Base-by-base conservation (phyloP, 2,888 invertebrate species). In the Tetragnatha montana region DNA sequence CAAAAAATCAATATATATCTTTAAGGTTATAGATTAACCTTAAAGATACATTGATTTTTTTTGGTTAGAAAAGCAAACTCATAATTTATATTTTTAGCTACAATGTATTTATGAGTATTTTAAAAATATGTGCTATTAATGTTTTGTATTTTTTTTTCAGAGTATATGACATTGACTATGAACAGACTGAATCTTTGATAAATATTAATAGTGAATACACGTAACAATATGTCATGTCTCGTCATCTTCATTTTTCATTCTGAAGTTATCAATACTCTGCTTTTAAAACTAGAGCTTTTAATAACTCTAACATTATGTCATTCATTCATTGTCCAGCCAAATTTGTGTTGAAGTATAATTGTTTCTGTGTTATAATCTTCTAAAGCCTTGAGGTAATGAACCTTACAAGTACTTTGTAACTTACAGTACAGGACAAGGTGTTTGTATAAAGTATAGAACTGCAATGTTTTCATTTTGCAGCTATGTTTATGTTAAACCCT, bases 111-210 rank as follows among this genome's bases (percentile, higher is more conserved):
- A 35, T n/a, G n/a, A n/a, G n/a, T n/a, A n/a, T n/a, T n/a, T n/a
- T n/a, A n/a, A n/a, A n/a, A n/a, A n/a, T n/a, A n/a, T 35, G 35
- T 35, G 35, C 35, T 35, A 22, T 73, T 73, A 73, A 19, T n/a
- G n/a, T 73, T 73, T 73, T 73, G 50, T 21, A n/a, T 78, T 82
- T 93, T 93, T 93, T 93, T 93, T 94, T 92, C 92, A 95, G 95
- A 92, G 94, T 95, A 92, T 94, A 95, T 76, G 96, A 96, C 92
- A 93, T 95, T 91, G 95, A 96, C 93, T 94, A 95, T 85, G 96
- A 96, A 92, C 96, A 96, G 93, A 95, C 95, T 22, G 96, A 96
- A 93, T 95, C 95, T 89, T 94, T 96, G 71, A 96, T 96, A 92
- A 95, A 95, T 93, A 93, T 91, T 69, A 91, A 92, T 91, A 91